Base-by-base conservation (phyloP, 2,113 vertebrate genomes). In the Beaufortia kweichowensis region DNA sequence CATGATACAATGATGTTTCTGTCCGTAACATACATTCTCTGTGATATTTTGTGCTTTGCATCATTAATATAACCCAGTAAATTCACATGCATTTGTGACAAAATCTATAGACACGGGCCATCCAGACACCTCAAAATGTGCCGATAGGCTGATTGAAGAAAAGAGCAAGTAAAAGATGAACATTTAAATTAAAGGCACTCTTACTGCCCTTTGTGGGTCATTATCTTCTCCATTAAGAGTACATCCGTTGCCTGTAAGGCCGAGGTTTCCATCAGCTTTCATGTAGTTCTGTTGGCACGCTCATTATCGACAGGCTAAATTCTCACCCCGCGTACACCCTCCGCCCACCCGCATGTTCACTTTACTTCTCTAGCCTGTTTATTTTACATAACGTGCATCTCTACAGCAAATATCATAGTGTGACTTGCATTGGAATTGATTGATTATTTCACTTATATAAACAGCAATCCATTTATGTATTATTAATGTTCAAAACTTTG, bases 351-450 rank as follows among this genome's bases (percentile, higher is more conserved):
- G 8, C 7, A 24, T 71, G 68, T 66, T 4, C 28, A 46, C 59
- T 80, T 33, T 66, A 81, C 69, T 75, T 75, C 68, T 62, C 6
- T 48, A 14, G 79, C 86, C 79, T 75, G 73, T 67, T 46, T 78
- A 3, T 10, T 89, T 90, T 88, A 88, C 72, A 84, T 89, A 87
- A 88, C 79, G 68, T 64, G 2, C 61, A 75, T 66, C 41, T 29
- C 71, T 29, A 73, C 46, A 55, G 6, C 39, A 35, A 71, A 48
- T 35, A 68, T 77, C 53, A 19, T 41, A 59, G 21, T 8, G 35
- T 59, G 43, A 2, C 5, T 1, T 50, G 3, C 26, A 28, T 28
- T 11, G 43, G 17, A 4, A 39, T 2, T 39, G 2, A 46, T 53
- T 35, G 26, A 68, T 31, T 67, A 48, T 48, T 15, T 48, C n/a